Base-by-base conservation (phyloP, 2,888 invertebrate species). In the Vanessa cardui region DNA sequence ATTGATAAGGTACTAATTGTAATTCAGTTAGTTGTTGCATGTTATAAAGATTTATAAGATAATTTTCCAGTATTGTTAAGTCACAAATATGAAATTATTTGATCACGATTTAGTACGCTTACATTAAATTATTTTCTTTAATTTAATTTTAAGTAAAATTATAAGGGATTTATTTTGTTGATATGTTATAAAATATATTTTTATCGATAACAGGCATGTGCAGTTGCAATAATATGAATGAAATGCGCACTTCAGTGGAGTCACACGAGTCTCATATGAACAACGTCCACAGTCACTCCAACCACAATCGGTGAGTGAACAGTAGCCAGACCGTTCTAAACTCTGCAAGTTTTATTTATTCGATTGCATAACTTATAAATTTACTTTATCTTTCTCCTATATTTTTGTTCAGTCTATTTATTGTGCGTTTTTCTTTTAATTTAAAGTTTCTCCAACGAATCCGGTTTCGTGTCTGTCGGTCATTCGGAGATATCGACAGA, bases 381-480 rank as follows among this genome's bases (percentile, higher is more conserved):
- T 64, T 64, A 45, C 49, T 64, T 64, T 39, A 45, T 21, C 58
- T 49, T 58, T 59, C 18, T 64, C 58, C 50, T 15, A 26, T 59
- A 31, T 44, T 49, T 59, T 60, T 18, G 46, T 66, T 66, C 33
- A 46, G 44, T 66, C 77, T 78, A 77, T 79, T 77, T 70, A 71
- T 71, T 73, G 67, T 65, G 21, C 47, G 67, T 73, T 73, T 66
- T 58, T 33, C 61, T 72, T 75, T 76, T 62, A 70, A 26, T 71
- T 77, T 75, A 58, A 75, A 93, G 93, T 80, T 93, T 93, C 83
- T 93, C 93, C 74, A 93, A 93, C 76, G 93, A 93, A 83, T 93
- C 93, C 61, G 93, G 93, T 66, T 93, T 93, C 82, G 92, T 91
- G 73, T 93, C 93, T 31, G 92, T 93, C 80, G 92, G 92, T 59